Base-by-base conservation (phyloP, 2,113 vertebrate species). In the Aegypius monachus region DNA sequence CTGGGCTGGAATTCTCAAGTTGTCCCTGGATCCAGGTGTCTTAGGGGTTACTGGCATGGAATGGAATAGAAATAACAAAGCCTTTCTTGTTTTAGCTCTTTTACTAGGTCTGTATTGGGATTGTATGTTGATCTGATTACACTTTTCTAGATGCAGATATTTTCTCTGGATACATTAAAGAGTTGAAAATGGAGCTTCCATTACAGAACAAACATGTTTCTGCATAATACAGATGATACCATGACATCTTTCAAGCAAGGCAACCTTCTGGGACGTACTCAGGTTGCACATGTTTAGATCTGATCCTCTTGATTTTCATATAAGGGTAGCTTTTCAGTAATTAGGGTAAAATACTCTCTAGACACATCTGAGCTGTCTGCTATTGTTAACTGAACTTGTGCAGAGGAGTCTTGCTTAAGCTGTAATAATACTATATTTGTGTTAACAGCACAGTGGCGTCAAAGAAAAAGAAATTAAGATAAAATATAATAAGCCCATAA, bases 21-120 rank as follows among this genome's bases (percentile, higher is more conserved):
- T 83, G 67, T 55, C 48, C 16, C 2, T 23, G 22, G 12, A 67
- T 77, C 21, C 16, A n/a, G 16, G 16, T 86, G 21, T 86, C 36
- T 91, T 26, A 75, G 26, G 10, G n/a, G 13, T 4, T 90, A 59
- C 11, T 88, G 32, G 4, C 21, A 72, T 42, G n/a, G 27, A 5
- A 45, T n/a, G 16, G 74, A 97, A 92, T 61, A 97, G 92, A 96
- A 97, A 90, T 61, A 93, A 80, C 17, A 45, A 63, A 81, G 15
- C 36, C 16, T 58, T 77, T 53, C n/a, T 65, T 70, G 6, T 50
- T 81, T 91, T 14, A 74, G 21, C 16, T 90, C 18, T 15, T 73
- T 86, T 88, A 22, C 16, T 88, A 48, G 6, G 3, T 90, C 31
- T 56, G 48, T 71, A 43, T 40, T 94, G 45, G 45, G 48, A 79